phyloP scores from a whole-genome alignment of 2,113 vertebrate genomes.

The Solenodon paradoxus region DNA sequence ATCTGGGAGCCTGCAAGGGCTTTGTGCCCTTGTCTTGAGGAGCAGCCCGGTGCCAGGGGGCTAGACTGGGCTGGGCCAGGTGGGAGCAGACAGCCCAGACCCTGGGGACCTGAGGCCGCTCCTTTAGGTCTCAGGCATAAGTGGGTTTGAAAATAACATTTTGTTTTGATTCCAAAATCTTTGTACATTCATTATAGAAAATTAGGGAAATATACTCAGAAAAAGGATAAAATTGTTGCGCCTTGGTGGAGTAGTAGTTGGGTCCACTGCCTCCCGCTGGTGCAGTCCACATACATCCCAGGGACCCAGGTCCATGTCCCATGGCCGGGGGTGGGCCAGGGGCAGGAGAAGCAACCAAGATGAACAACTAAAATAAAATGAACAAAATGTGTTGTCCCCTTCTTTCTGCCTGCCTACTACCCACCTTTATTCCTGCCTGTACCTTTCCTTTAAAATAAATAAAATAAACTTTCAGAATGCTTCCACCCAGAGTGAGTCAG shows the following conservation, averaged over 20 bases:
- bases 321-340: too few relatives aligned
- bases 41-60: background rate
- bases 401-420: too few relatives aligned
- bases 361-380: too few relatives aligned
- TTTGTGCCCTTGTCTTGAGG: conserved; percentile 54
- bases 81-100: background rate
- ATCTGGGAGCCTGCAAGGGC: conserved; percentile 27
- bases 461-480: background rate
- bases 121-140: background rate
- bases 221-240: too few relatives aligned
- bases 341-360: too few relatives aligned
- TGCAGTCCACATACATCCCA: too few relatives aligned
- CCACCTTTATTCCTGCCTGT: too few relatives aligned
- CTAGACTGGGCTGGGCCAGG: background rate
- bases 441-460: too few relatives aligned
- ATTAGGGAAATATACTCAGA: background rate
- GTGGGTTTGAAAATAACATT: background rate
- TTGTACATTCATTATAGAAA: background rate
- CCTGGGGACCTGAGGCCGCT: background rate
- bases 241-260: too few relatives aligned
- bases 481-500: background rate
- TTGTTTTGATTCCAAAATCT: background rate
- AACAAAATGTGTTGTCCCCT: too few relatives aligned
- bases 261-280: too few relatives aligned
- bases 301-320: too few relatives aligned